Evolutionary conservation across 2,113 vertebrate species (phyloP).

Genomic region (Puffinus mauretanicus): DNA sequence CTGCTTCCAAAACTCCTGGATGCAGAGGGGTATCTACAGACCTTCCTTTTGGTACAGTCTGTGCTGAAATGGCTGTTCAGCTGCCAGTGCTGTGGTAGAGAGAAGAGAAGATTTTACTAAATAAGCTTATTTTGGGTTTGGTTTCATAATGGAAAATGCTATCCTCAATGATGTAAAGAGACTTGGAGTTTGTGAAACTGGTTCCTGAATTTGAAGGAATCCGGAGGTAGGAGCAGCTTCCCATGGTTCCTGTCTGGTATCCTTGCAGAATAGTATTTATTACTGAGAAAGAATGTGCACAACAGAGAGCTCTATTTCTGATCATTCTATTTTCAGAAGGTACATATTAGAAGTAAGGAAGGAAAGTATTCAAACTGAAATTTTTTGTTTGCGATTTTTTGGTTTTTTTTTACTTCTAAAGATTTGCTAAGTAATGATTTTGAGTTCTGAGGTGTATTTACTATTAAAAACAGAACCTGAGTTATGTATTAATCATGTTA

Average conservation of each 20-base stretch:
- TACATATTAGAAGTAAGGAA: neutral
- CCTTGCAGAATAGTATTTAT: neutral
- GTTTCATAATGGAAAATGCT: neutral
- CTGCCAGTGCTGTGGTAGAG: neutral
- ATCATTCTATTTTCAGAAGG: neutral
- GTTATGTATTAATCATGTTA: neutral
- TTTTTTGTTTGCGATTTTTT: neutral
- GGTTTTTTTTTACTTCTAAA: neutral
- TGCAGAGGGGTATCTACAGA: neutral
- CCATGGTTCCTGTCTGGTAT: accelerated
- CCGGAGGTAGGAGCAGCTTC: neutral
- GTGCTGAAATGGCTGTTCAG: neutral
- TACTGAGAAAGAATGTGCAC: neutral
- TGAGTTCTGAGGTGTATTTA: neutral
- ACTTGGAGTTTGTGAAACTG: neutral
- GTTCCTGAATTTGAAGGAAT: neutral
- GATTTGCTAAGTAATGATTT: neutral
- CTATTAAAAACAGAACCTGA: neutral
- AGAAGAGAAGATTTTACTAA: neutral
- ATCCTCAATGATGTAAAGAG: neutral
- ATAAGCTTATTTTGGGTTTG: neutral
- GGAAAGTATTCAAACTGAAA: neutral
- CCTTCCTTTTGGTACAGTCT: neutral
- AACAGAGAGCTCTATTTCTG: neutral
- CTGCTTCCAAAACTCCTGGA: neutral